phyloP scores from a whole-genome alignment of 2,797 vertebrate species.

The Ciconia nigra region DNA sequence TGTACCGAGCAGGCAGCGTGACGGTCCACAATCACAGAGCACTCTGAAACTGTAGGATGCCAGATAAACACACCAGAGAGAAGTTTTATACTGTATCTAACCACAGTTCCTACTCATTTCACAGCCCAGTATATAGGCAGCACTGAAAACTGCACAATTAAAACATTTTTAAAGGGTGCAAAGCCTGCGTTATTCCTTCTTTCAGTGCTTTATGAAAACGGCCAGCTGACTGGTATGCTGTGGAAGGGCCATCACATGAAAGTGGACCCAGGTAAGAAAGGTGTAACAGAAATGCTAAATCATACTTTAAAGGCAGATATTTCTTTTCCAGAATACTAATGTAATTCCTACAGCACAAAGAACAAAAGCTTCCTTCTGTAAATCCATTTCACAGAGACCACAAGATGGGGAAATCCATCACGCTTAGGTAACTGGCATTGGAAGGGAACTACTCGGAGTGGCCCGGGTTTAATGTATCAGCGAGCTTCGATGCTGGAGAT shows the following conservation, averaged over 20 bases:
- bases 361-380: neutral
- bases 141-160: neutral
- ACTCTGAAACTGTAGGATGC: neutral
- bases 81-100: accelerated
- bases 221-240: neutral
- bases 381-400: neutral
- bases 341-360: neutral
- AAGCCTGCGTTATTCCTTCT: neutral
- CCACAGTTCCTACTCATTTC: neutral
- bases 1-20: neutral
- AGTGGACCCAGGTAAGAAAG: neutral
- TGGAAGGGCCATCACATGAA: neutral
- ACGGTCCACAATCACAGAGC: neutral
- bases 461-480: neutral
- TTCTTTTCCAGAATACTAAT: neutral
- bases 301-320: neutral
- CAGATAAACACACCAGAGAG: neutral
- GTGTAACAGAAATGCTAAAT: neutral
- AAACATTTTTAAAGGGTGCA: neutral
- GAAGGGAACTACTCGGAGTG: neutral
- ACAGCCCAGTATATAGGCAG: neutral
- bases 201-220: accelerated
- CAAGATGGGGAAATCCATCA: neutral
- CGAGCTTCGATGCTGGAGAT: neutral
- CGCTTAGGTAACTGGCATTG: accelerated